phyloP scores from a whole-genome alignment of 2,888 invertebrate species.

The Pelosia muscerda region DNA sequence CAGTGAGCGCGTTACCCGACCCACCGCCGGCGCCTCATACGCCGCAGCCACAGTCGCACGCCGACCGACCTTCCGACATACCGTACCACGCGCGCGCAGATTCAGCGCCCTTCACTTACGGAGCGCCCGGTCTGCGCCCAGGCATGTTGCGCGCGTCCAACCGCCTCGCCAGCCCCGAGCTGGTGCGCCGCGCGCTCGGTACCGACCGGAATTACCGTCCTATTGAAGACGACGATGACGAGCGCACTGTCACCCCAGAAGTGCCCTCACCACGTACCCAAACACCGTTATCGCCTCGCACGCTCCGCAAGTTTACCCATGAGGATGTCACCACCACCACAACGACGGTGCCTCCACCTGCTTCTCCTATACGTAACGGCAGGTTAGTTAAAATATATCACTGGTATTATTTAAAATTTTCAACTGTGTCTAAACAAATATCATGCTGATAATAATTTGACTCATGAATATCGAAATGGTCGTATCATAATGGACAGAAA shows the following conservation, averaged over 20 bases:
- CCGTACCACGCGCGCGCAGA: conserved; percentile 97
- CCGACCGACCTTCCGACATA: conserved; percentile 87
- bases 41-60: conserved; percentile 76
- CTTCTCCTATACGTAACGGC: conserved; percentile 74
- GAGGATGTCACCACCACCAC: conserved; percentile 78
- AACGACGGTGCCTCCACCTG: conserved; percentile 55
- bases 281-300: conserved; percentile 72
- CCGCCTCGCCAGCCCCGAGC: conserved; percentile 93
- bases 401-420: conserved; percentile 29
- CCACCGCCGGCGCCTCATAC: conserved; percentile 66
- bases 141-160: conserved; percentile 90
- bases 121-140: conserved; percentile 87
- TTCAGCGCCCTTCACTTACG: conserved; percentile 96
- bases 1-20: conserved; percentile 94
- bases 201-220: conserved; percentile 72
- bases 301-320: conserved; percentile 74
- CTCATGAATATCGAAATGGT: conserved; percentile 41
- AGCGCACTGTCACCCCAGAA: conserved; percentile 74
- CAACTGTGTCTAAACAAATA: conserved; percentile 36
- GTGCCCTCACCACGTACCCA: conserved; percentile 63
- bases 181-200: conserved; percentile 91
- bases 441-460: conserved; percentile 27
- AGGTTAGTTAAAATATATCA: conserved; percentile 62
- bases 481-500: conserved; percentile 49
- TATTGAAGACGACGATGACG: conserved; percentile 79